Evolutionary conservation across 2,888 invertebrate species (phyloP), one percentile per base, ranked within the genome.

Genomic region (Synanthedon andrenaeformis): DNA sequence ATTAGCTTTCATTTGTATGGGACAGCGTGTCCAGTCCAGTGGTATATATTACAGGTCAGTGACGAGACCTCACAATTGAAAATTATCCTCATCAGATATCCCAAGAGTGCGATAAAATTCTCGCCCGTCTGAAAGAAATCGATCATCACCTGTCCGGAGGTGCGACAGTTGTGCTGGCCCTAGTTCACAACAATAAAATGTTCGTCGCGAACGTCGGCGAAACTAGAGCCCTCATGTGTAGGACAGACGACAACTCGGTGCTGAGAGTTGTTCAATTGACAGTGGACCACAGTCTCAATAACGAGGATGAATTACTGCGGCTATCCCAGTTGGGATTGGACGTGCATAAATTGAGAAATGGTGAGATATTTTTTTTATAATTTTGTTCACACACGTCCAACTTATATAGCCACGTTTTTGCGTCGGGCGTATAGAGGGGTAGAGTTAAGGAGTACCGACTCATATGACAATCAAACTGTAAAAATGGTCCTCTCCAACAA

Each of bases 141-240:
- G 94, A 95, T 66, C 89, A 90, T 54, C 93, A 95, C 66, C 84
- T 97, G 0, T 92, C 94, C 0, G 92, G 94, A 1, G 96, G 96
- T 0, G 93, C 94, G 0, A 94, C 96, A 0, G 95, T 94, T 0
- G 93, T 95, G 0, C 90, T 97, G 4, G 94, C 94, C 0, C 76
- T 97, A 0, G 92, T 96, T 5, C 91, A 92, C 60, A 90, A 92
- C 55, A 90, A 92, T 58, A 93, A 92, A 51, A 63, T 97, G 12
- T 97, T 92, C 70, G 94, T 97, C 0, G 95, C 96, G 0, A 97
- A 97, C 79, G 94, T 96, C 5, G 96, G 96, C 2, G 92, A 93
- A 66, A 91, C 93, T 35, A 82, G 96, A 60, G 96, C 95, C 0
- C 73, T 96, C 17, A 81, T 97, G 1, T 95, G 96, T 63, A 91